Percentiles rank a stretch among this genome's conserved stretches.
phyloP scores from a whole-genome alignment of 2,888 invertebrate species.

The Sesia bembeciformis region DNA sequence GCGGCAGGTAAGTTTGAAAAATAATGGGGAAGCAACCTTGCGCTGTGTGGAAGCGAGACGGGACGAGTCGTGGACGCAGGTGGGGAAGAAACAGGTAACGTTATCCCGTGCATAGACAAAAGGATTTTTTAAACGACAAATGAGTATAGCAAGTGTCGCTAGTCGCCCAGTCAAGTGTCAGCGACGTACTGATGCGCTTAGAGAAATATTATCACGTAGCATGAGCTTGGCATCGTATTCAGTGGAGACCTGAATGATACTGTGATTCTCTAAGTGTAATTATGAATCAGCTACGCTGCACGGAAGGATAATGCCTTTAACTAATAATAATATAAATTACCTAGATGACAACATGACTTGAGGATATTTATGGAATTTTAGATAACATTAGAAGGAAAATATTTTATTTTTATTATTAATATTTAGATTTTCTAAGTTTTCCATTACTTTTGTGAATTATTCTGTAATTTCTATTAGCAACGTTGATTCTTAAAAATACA shows the following conservation, averaged over 20 bases:
- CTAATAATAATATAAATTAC: too few species aligned
- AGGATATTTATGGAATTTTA: too few species aligned
- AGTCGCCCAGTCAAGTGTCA: conserved; percentile 21
- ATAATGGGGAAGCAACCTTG: conserved; percentile 14
- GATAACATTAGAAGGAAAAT: too few species aligned
- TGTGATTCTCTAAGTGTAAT: neutral
- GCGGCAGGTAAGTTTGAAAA: conserved; percentile 40
- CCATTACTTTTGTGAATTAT: too few species aligned
- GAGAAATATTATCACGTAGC: conserved; percentile 17
- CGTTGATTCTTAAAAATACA: too few species aligned
- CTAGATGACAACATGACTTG: too few species aligned
- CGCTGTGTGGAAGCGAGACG: conserved; percentile 32
- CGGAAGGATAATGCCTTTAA: too few species aligned
- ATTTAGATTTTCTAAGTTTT: too few species aligned
- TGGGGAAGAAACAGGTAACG: conserved; percentile 17
- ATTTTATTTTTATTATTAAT: too few species aligned
- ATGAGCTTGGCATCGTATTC: conserved; percentile 2
- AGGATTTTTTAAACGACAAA: conserved; percentile 6
- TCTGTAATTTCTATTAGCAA: too few species aligned
- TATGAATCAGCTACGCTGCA: too few species aligned
- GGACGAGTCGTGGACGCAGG: conserved; percentile 16
- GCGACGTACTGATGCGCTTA: conserved; percentile 22
- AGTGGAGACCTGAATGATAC: neutral
- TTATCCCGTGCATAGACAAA: conserved; percentile 5
- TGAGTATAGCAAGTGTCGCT: conserved; percentile 23